phyloP scores from a whole-genome alignment of 2,113 vertebrate genomes.

The Mellivora capensis region DNA sequence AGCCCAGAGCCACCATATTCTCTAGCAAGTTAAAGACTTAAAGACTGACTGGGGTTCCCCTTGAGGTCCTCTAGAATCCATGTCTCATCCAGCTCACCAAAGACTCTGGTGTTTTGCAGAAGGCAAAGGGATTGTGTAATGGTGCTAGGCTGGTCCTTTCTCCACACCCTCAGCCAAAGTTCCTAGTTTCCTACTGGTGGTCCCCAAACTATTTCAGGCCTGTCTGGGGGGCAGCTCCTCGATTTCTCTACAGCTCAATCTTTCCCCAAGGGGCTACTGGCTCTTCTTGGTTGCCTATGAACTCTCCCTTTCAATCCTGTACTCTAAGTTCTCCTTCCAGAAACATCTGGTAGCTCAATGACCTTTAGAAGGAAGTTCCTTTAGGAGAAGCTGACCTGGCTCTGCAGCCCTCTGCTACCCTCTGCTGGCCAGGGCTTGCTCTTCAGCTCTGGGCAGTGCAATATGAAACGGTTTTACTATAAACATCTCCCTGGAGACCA shows the following conservation, averaged over 20 bases:
- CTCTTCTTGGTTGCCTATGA: neutral
- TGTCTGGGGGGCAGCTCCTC: neutral
- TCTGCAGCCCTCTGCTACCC: constrained; percentile 55
- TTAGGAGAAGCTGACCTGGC: neutral
- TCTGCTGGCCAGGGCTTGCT: constrained; percentile 18
- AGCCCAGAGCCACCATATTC: neutral
- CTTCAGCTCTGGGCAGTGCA: neutral
- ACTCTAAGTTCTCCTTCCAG: neutral
- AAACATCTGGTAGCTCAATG: neutral
- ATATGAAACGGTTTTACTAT: neutral
- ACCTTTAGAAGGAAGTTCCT: neutral
- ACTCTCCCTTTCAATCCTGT: neutral
- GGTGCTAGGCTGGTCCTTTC: neutral
- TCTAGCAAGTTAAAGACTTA: neutral
- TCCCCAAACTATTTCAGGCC: neutral
- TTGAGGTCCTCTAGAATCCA: neutral
- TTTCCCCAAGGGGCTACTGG: neutral
- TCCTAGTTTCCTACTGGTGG: neutral
- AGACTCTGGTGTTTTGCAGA: neutral
- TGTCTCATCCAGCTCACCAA: neutral
- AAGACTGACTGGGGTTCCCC: neutral
- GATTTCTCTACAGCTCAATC: neutral
- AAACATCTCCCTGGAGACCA: neutral
- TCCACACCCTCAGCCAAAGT: neutral
- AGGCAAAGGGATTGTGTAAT: neutral